These are phyloP conservation scores for Euphonia xanthogaster DNA, from an alignment of 2,797 vertebrate genomes.

Conservation along the genomic window DNA sequence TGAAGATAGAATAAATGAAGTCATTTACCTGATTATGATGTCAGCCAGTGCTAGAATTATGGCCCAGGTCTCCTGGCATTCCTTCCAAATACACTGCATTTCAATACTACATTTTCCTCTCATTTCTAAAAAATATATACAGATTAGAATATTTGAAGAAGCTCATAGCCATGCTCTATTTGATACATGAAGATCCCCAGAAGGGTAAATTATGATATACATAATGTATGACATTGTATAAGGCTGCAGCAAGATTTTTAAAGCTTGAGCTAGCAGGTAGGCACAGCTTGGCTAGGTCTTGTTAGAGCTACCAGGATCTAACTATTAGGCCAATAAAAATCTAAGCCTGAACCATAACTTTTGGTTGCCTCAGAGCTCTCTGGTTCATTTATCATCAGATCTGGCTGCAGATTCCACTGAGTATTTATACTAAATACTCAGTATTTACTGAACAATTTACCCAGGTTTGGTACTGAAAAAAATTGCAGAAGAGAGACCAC, in stretches of 20 bases:
- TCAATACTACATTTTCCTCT: background rate
- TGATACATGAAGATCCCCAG: background rate
- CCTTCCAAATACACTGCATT: background rate
- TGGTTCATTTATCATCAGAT: background rate
- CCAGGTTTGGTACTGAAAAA: background rate
- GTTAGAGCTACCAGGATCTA: background rate
- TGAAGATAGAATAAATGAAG: background rate
- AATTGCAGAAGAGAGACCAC: background rate
- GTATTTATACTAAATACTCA: background rate
- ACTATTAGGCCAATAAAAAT: background rate
- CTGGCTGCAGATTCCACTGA: background rate
- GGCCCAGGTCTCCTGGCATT: background rate
- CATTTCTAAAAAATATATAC: background rate
- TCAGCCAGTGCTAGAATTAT: background rate
- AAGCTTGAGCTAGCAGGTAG: background rate
- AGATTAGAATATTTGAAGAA: background rate
- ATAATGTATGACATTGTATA: background rate
- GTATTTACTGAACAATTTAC: background rate
- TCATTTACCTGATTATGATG: background rate
- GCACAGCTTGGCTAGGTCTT: background rate
- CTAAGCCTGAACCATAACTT: background rate
- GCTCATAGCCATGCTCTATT: background rate
- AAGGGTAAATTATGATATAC: background rate
- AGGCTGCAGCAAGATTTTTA: background rate
- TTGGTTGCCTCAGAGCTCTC: background rate